Percentiles rank a stretch among this genome's conserved stretches.
Conservation (phyloP, 2,113 vertebrate genomes). For the Megaptera novaeangliae region DNA sequence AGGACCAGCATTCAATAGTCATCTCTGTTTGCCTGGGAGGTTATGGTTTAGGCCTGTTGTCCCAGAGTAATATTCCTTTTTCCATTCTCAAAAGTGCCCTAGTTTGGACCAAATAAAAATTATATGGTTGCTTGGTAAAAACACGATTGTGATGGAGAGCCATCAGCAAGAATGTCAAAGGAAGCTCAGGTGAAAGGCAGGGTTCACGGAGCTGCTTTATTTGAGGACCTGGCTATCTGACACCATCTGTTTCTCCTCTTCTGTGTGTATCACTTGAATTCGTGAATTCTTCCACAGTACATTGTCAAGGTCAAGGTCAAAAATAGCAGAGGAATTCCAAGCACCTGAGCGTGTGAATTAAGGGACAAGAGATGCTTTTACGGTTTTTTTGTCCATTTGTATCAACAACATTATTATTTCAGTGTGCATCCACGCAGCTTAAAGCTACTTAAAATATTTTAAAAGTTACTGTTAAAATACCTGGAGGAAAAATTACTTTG, state of each 20-base stretch:
- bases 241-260: background rate
- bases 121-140: background rate
- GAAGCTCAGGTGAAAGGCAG: too few relatives aligned
- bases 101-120: too few relatives aligned
- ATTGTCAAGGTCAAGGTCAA: background rate
- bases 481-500: background rate
- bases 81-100: too few relatives aligned
- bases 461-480: background rate
- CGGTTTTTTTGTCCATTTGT: background rate
- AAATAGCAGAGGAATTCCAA: background rate
- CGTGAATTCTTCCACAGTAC: background rate
- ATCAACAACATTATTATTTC: background rate
- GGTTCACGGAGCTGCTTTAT: background rate
- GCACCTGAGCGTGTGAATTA: background rate
- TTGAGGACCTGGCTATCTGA: too few relatives aligned
- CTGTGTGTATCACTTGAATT: background rate
- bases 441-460: background rate
- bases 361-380: background rate
- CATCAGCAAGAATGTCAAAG: too few relatives aligned
- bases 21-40: background rate
- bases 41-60: background rate
- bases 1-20: background rate
- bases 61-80: background rate
- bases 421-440: background rate
- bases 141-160: background rate